These are phyloP conservation scores for Takifugu ocellatus DNA, from an alignment of 2,797 vertebrate genomes.

Conservation along the genomic window DNA sequence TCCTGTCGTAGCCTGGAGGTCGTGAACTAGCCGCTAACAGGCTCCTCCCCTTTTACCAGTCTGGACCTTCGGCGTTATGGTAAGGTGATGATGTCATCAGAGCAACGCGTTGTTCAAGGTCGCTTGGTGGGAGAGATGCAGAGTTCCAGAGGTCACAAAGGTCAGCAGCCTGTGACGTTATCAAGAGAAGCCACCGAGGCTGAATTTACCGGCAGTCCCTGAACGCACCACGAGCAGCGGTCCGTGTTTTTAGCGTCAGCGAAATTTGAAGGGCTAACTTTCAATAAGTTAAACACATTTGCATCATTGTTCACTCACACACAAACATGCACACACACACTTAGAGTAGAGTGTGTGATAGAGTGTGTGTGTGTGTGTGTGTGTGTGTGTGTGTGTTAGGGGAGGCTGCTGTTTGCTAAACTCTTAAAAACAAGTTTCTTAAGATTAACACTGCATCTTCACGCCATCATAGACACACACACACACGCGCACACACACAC, in stretches of 20 bases:
- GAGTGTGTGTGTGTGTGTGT: conserved; percentile 19
- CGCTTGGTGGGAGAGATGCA: too few species aligned
- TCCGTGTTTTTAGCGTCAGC: conserved; percentile 15
- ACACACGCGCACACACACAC: conserved; percentile 17
- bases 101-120: too few species aligned
- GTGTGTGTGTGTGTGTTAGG: conserved; percentile 7
- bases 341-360: not conserved
- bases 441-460: conserved; percentile 50
- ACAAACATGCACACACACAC: too few species aligned
- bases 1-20: too few species aligned
- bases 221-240: conserved; percentile 3
- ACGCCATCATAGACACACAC: conserved; percentile 29
- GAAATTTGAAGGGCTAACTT: not conserved
- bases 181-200: not conserved
- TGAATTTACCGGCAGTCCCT: not conserved
- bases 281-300: conserved; percentile 2
- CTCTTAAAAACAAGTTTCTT: conserved; percentile 49
- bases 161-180: not conserved
- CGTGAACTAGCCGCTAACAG: too few species aligned
- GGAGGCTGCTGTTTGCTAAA: conserved; percentile 38
- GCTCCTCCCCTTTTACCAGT: too few species aligned
- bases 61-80: too few species aligned
- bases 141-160: too few species aligned
- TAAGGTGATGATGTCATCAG: too few species aligned
- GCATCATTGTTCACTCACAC: not conserved